phyloP scores from a whole-genome alignment of 1,140 invertebrate genomes.

The Zaprionus ornatus region DNA sequence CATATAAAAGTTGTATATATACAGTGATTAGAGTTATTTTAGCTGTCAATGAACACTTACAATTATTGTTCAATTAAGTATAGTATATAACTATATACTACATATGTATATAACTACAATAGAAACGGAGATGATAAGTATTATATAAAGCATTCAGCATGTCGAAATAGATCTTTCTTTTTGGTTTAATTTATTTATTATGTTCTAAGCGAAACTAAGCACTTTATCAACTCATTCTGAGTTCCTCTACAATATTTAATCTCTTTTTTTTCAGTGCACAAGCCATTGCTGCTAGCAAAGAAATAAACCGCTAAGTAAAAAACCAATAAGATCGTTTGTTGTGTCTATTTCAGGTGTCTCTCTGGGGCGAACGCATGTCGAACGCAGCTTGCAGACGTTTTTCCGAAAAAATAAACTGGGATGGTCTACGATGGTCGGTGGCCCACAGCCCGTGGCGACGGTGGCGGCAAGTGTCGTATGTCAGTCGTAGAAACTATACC shows the following conservation, averaged over 20 bases:
- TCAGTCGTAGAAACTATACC: constrained; percentile 38
- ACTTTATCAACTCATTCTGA: no score
- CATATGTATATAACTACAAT: no score
- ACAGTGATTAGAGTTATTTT: no score
- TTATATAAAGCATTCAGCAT: no score
- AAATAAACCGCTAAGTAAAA: background rate
- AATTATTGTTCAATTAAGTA: no score
- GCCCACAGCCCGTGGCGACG: constrained; percentile 63
- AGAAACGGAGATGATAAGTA: no score
- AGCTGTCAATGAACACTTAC: no score
- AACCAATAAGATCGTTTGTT: constrained; percentile 17
- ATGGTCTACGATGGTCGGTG: constrained; percentile 19
- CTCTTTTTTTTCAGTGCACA: background rate
- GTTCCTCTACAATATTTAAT: background rate
- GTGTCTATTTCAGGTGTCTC: background rate
- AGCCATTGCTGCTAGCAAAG: constrained; percentile 6
- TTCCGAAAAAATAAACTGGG: constrained; percentile 53
- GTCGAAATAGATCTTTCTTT: no score
- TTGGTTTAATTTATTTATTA: no score
- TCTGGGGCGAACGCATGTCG: constrained; percentile 20
- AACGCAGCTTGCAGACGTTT: constrained; percentile 32
- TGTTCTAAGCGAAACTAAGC: no score
- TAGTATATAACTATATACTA: no score
- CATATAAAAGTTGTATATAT: no score
- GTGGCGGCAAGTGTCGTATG: constrained; percentile 45